A percentile compares a stretch with the other conserved stretches of the same genome.
Evolutionary conservation across 2,113 vertebrate genomes (phyloP).

Genomic region (Phrynocephalus versicolor): DNA sequence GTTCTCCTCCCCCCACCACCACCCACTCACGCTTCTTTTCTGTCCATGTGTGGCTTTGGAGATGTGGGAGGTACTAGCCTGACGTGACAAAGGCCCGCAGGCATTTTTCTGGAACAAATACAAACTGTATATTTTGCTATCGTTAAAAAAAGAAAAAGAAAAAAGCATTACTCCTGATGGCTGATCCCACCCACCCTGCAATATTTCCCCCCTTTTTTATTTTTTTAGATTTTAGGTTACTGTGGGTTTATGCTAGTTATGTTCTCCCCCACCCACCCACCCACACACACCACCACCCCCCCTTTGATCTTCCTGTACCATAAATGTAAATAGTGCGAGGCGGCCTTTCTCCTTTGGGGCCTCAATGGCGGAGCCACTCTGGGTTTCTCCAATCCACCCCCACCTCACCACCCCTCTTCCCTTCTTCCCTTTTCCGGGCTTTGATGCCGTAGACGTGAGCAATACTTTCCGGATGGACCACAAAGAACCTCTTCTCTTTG

Average conservation of each 20-base stretch:
- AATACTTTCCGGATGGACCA: slow-evolving; percentile 74
- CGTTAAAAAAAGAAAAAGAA: slow-evolving; percentile 84
- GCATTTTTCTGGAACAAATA: slow-evolving; percentile 75
- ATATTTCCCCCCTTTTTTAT: slow-evolving; percentile 65
- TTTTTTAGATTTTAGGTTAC: slow-evolving; percentile 76
- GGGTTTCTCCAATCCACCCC: slow-evolving; percentile 40
- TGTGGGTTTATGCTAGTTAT: slow-evolving; percentile 70
- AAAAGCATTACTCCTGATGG: slow-evolving; percentile 80
- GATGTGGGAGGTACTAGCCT: slow-evolving; percentile 73
- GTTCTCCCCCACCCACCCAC: background rate
- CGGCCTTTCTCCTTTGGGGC: slow-evolving; percentile 56
- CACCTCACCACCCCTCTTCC: background rate
- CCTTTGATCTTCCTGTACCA: slow-evolving; percentile 89
- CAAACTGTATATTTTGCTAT: slow-evolving; percentile 93
- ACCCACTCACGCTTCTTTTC: too few relatives aligned
- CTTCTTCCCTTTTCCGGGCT: background rate
- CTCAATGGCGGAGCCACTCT: slow-evolving; percentile 65
- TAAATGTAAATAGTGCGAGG: slow-evolving; percentile 91
- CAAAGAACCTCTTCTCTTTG: slow-evolving; percentile 71
- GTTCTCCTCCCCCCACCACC: slow-evolving; percentile 70
- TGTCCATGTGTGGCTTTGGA: slow-evolving; percentile 89
- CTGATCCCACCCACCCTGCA: slow-evolving; percentile 68
- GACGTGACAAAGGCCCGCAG: slow-evolving; percentile 73
- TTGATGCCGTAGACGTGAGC: slow-evolving; percentile 67
- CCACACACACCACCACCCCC: too few relatives aligned